A percentile compares a stretch with the other conserved stretches of the same genome.
Evolutionary conservation across 2,888 invertebrate genomes (phyloP).

Genomic region (Sphaerolaimus hirsutus): DNA sequence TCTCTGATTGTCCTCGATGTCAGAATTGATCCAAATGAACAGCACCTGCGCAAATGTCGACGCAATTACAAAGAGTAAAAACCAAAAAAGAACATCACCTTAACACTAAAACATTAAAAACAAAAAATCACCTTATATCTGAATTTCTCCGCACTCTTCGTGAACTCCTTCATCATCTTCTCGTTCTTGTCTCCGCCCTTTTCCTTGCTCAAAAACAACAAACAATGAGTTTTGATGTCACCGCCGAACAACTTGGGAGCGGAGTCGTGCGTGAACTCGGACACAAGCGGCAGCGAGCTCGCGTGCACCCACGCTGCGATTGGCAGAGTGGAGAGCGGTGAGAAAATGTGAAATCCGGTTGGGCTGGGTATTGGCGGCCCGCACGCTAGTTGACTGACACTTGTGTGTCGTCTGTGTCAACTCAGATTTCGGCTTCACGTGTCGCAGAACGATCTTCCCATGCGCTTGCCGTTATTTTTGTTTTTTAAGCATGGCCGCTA

Average conservation of each 20-base stretch:
- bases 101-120: too few relatives aligned
- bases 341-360: too few relatives aligned
- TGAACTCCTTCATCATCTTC: conserved; percentile 49
- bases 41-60: conserved; percentile 50
- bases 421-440: too few relatives aligned
- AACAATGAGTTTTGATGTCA: conserved; percentile 79
- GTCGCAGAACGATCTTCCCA: too few relatives aligned
- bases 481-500: too few relatives aligned
- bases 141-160: conserved; percentile 61
- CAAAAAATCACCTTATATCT: conserved; percentile 46
- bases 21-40: conserved; percentile 79
- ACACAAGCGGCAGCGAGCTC: conserved; percentile 23
- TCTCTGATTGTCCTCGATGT: conserved; percentile 77
- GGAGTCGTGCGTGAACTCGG: conserved; percentile 33
- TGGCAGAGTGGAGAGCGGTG: too few relatives aligned
- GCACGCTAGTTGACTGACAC: too few relatives aligned
- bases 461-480: too few relatives aligned
- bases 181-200: conserved; percentile 62
- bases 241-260: conserved; percentile 96
- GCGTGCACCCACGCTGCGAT: conserved; percentile 17
- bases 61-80: too few relatives aligned
- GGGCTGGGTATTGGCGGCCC: too few relatives aligned
- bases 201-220: conserved; percentile 69
- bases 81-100: too few relatives aligned
- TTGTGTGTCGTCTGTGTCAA: too few relatives aligned